Evolutionary conservation across 2,888 invertebrate genomes (phyloP).

Genomic region (Disparrhopalites patrizii): DNA sequence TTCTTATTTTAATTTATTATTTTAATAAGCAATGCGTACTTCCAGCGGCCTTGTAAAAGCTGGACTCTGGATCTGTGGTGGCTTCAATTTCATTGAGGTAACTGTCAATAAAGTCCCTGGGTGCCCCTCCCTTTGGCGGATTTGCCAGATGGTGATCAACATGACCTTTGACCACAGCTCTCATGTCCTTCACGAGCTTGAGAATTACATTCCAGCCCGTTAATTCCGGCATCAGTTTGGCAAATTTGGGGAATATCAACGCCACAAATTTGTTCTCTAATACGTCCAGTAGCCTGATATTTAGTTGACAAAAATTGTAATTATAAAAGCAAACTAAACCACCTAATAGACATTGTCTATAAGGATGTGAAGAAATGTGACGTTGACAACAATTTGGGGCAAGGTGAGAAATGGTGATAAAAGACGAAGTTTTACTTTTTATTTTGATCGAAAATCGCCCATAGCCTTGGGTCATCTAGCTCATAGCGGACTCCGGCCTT

Average conservation of each 20-base stretch:
- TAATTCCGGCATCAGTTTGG: not conserved
- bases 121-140: not conserved
- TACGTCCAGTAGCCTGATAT: not conserved
- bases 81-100: conserved; percentile 12
- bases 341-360: too few species aligned
- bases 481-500: not conserved
- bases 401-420: too few species aligned
- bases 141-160: conserved; percentile 1
- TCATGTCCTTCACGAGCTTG: not conserved
- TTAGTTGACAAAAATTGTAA: too few species aligned
- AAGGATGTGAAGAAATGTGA: too few species aligned
- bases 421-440: too few species aligned
- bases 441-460: not conserved
- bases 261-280: not conserved
- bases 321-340: too few species aligned
- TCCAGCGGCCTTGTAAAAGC: conserved; percentile 9
- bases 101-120: conserved; percentile 17
- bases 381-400: too few species aligned
- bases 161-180: not conserved
- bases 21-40: too few species aligned
- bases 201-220: not conserved
- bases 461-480: not conserved
- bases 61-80: conserved; percentile 2
- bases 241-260: not conserved
- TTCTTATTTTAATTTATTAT: too few species aligned